phyloP scores from a whole-genome alignment of 1,140 invertebrate species.

The Spodoptera litura region DNA sequence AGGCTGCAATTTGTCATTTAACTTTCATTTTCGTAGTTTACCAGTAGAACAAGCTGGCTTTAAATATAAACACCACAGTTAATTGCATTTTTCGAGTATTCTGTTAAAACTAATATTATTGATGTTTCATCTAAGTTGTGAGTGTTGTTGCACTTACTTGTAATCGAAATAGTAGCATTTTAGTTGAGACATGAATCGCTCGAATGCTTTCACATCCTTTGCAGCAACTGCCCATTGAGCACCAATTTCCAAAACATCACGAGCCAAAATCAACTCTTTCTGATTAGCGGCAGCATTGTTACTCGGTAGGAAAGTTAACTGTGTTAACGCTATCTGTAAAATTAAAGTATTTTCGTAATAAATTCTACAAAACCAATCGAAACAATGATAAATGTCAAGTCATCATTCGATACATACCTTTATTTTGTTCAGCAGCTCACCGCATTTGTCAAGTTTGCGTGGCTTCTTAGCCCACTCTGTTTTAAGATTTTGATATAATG shows the following conservation, averaged over 20 bases:
- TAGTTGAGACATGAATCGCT: slow-evolving; percentile 98
- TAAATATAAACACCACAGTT: too few species aligned
- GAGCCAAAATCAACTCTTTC: slow-evolving; percentile 95
- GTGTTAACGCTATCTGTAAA: slow-evolving; percentile 92
- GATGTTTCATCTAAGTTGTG: neutral
- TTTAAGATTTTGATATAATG: slow-evolving; percentile 91
- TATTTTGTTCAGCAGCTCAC: slow-evolving; percentile 90
- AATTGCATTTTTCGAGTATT: too few species aligned
- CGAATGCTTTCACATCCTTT: slow-evolving; percentile 97
- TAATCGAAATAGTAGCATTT: slow-evolving; percentile 99
- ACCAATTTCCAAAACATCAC: slow-evolving; percentile 98
- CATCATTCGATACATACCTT: slow-evolving; percentile 87
- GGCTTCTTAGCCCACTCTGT: slow-evolving; percentile 90
- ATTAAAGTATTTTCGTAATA: slow-evolving; percentile 39
- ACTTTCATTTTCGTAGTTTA: too few species aligned
- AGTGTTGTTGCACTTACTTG: slow-evolving; percentile 88
- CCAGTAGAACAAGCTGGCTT: too few species aligned
- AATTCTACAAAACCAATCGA: slow-evolving; percentile 19
- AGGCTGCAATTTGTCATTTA: too few species aligned
- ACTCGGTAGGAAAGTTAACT: slow-evolving; percentile 95
- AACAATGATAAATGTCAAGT: slow-evolving; percentile 60
- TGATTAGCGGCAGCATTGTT: slow-evolving; percentile 92
- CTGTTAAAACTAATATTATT: too few species aligned
- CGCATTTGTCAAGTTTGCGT: slow-evolving; percentile 90
- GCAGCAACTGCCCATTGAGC: slow-evolving; percentile 97